These are phyloP conservation scores for Brachionus koreanus DNA, from an alignment of 1,140 invertebrate genomes.

Conservation along the genomic window DNA sequence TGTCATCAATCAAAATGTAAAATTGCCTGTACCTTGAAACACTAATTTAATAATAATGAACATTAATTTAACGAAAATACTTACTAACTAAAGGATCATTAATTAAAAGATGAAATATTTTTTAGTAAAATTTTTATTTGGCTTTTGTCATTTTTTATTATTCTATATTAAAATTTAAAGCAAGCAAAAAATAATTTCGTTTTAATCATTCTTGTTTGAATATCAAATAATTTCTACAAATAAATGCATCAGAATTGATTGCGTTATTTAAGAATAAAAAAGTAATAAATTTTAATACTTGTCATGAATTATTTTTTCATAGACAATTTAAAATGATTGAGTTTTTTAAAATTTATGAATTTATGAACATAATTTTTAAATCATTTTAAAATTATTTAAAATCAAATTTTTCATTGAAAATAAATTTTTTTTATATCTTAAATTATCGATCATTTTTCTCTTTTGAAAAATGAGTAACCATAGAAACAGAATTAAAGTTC, in stretches of 20 bases:
- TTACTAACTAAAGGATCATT: too few species aligned
- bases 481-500: constrained; percentile 17
- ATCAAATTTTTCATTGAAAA: not conserved
- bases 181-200: not conserved
- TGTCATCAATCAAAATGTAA: too few species aligned
- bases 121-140: too few species aligned
- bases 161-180: not conserved
- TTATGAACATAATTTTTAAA: not conserved
- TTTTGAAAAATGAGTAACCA: not conserved
- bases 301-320: not conserved
- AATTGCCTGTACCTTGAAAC: too few species aligned
- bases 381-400: not conserved
- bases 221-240: not conserved
- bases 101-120: too few species aligned
- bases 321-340: not conserved
- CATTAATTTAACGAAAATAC: too few species aligned
- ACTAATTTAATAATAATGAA: too few species aligned
- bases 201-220: not conserved
- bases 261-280: not conserved
- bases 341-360: not conserved
- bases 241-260: not conserved
- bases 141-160: too few species aligned
- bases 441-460: not conserved
- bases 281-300: not conserved
- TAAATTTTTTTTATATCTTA: not conserved